These are phyloP conservation scores for Microtus montanus DNA, from an alignment of 2,113 vertebrate species.

Conservation along the genomic window DNA sequence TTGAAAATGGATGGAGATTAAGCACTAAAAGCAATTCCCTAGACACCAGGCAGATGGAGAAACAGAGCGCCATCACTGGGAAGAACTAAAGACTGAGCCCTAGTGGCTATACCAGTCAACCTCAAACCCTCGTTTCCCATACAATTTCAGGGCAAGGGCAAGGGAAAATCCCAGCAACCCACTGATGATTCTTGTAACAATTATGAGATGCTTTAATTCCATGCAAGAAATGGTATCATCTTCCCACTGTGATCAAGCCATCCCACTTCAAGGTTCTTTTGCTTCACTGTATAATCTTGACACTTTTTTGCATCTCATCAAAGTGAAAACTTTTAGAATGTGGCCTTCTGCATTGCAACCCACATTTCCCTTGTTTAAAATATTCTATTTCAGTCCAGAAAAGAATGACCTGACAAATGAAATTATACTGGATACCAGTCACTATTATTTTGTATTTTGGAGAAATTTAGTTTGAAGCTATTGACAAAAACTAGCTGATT, in stretches of 20 bases:
- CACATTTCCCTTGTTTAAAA: constrained; percentile 7
- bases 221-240: neutral
- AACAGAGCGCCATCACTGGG: neutral
- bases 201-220: neutral
- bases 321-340: constrained; percentile 25
- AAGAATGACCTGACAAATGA: constrained; percentile 9
- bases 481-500: constrained; percentile 30
- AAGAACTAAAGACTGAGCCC: neutral
- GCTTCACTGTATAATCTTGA: neutral
- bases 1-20: constrained; percentile 1
- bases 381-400: constrained; percentile 22
- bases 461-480: constrained; percentile 33
- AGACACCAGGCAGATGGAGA: neutral
- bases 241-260: neutral
- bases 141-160: neutral
- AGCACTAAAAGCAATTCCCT: neutral
- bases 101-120: neutral
- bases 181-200: neutral
- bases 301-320: constrained; percentile 2
- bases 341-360: neutral
- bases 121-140: neutral
- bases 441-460: constrained; percentile 31
- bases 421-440: constrained; percentile 1
- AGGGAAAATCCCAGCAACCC: neutral
- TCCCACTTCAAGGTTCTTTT: neutral